Evolutionary conservation across 2,113 vertebrate genomes (phyloP).

Genomic region (Tinamus guttatus): DNA sequence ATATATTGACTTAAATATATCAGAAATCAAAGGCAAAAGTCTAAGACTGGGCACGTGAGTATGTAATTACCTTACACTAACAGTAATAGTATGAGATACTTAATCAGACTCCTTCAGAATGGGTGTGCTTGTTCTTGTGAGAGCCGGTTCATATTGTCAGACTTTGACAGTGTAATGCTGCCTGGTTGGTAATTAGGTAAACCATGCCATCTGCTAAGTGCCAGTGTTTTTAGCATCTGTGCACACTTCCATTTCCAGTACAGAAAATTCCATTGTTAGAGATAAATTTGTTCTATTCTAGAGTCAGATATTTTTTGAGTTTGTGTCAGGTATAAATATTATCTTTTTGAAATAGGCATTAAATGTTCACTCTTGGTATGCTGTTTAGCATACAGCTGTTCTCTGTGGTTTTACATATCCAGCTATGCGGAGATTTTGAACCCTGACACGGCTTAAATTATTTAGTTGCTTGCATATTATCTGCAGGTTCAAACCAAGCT

Average conservation of each 20-base stretch:
- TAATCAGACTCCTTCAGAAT: not conserved
- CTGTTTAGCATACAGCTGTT: not conserved
- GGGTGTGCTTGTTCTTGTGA: not conserved
- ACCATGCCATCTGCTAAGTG: fast-evolving
- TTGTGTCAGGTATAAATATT: not conserved
- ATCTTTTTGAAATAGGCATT: not conserved
- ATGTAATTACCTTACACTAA: not conserved
- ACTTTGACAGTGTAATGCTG: not conserved
- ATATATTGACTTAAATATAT: not conserved
- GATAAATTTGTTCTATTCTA: not conserved
- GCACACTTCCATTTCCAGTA: not conserved
- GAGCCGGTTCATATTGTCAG: not conserved
- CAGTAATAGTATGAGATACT: not conserved
- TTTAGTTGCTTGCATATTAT: slow-evolving; percentile 3
- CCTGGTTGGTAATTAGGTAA: not conserved
- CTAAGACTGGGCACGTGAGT: not conserved
- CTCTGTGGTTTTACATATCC: too few relatives aligned
- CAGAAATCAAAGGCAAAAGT: not conserved
- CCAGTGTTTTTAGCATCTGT: not conserved
- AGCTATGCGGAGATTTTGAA: not conserved
- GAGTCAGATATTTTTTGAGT: not conserved
- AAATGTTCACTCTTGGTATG: not conserved
- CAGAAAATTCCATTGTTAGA: not conserved
- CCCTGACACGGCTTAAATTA: not conserved
- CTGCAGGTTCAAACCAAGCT: not conserved